Conservation (phyloP, 37 sponge, comb jelly and placozoan species). For the Chondrilla cf. caribensis region DNA sequence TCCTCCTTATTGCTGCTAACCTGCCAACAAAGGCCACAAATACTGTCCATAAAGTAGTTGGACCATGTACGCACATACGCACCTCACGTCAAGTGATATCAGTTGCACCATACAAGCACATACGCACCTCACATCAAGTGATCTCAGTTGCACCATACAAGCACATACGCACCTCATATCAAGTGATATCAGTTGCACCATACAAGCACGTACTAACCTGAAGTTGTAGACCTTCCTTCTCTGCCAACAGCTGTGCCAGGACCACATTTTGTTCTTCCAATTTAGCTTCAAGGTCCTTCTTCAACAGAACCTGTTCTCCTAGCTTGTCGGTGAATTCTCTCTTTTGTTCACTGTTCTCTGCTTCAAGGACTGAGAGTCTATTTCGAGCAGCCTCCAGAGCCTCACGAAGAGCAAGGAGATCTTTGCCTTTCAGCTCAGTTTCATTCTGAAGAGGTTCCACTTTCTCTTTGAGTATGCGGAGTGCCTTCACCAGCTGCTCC, state of each 20-base stretch:
- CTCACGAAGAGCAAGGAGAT: neutral
- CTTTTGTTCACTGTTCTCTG: neutral
- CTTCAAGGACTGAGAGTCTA: neutral
- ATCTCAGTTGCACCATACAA: neutral
- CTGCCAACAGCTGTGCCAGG: neutral
- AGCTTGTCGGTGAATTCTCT: neutral
- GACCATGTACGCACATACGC: too few relatives aligned
- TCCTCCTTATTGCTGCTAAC: neutral
- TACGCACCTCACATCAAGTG: neutral
- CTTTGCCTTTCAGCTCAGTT: neutral
- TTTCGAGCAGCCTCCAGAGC: neutral
- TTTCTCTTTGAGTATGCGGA: neutral
- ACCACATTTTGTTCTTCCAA: neutral
- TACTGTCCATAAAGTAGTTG: too few relatives aligned
- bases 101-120: neutral
- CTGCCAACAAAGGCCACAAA: too few relatives aligned
- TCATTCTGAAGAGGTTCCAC: neutral
- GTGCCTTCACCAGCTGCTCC: neutral
- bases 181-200: neutral
- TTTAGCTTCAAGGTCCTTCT: neutral
- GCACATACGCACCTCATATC: neutral
- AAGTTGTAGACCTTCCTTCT: constrained; percentile 18
- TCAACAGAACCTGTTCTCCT: neutral
- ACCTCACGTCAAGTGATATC: neutral
- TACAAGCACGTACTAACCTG: neutral